phyloP scores from a whole-genome alignment of 2,797 vertebrate species.

The Hirundo rustica region DNA sequence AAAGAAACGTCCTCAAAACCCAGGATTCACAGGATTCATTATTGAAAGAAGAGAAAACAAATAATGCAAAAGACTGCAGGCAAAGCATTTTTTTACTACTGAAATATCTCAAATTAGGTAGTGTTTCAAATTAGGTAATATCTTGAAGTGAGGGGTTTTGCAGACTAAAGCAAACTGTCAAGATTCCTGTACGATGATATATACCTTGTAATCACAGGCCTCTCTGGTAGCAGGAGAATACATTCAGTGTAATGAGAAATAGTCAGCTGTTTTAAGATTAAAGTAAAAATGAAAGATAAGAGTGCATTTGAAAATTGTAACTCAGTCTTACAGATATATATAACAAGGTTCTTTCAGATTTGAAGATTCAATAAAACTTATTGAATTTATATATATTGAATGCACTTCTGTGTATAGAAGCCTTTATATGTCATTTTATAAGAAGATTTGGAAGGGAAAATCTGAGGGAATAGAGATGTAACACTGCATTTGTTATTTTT shows the following conservation, averaged over 20 bases:
- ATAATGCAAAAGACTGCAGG: not conserved
- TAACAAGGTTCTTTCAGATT: not conserved
- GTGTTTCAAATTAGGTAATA: not conserved
- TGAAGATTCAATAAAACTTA: not conserved
- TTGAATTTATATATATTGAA: not conserved
- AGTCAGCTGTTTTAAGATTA: slow-evolving; percentile 24
- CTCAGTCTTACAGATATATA: not conserved
- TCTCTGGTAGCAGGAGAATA: not conserved
- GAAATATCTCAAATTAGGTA: not conserved
- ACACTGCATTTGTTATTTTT: not conserved
- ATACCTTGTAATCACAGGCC: not conserved
- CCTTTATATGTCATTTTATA: not conserved
- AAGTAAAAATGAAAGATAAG: not conserved
- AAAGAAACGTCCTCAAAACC: not conserved
- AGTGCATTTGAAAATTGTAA: not conserved
- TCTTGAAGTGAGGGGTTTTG: not conserved
- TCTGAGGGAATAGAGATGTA: not conserved
- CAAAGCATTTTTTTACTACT: not conserved
- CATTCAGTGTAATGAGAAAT: not conserved
- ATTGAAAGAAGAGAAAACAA: not conserved
- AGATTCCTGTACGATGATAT: not conserved
- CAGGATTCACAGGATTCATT: not conserved
- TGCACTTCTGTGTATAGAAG: not conserved
- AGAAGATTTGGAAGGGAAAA: not conserved
- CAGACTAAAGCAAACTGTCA: slow-evolving; percentile 6